Conservation (phyloP, 1,140 invertebrate species). For the Antheraea mylitta region DNA sequence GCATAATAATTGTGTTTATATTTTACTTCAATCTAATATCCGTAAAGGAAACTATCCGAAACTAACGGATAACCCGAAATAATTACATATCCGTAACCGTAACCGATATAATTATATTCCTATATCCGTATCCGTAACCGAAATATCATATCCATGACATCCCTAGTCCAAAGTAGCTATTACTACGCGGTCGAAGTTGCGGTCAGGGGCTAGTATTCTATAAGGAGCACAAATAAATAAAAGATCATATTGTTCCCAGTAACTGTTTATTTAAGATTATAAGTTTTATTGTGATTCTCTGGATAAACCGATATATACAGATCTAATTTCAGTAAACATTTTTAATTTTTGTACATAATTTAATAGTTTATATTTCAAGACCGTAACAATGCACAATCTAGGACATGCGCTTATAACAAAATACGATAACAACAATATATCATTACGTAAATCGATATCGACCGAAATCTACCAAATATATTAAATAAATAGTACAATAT, state of each 20-base stretch:
- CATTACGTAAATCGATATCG: conserved; percentile 37
- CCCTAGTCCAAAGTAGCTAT: too few species aligned
- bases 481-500: conserved; percentile 52
- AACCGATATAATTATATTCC: too few species aligned
- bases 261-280: conserved; percentile 10
- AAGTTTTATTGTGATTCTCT: conserved; percentile 42
- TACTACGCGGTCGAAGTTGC: too few species aligned
- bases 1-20: too few species aligned
- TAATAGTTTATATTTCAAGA: conserved; percentile 9
- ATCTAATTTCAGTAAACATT: conserved; percentile 34
- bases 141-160: too few species aligned
- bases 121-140: too few species aligned
- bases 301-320: conserved; percentile 43
- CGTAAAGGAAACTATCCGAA: too few species aligned
- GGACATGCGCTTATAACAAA: conserved; percentile 55
- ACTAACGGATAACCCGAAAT: too few species aligned
- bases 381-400: conserved; percentile 61
- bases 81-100: too few species aligned
- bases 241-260: neutral
- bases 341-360: conserved; percentile 4
- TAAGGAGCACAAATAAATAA: too few species aligned
- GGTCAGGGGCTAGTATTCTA: too few species aligned
- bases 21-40: too few species aligned
- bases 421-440: conserved; percentile 55
- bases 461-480: conserved; percentile 31